These are phyloP conservation scores for Thripadectes ignobilis DNA, from an alignment of 2,797 vertebrate species.

Conservation along the genomic window DNA sequence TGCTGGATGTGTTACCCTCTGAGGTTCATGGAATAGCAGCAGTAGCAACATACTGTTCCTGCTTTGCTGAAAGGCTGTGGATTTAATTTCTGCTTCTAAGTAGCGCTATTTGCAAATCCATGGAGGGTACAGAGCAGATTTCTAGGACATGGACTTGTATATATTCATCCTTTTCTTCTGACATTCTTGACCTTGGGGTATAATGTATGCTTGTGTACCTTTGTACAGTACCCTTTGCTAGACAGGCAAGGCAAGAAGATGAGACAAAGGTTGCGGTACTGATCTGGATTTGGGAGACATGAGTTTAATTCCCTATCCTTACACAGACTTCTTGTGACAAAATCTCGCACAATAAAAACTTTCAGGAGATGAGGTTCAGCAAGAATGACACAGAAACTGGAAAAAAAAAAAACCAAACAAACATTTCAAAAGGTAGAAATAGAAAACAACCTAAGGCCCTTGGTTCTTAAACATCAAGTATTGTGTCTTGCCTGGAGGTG, in stretches of 20 bases:
- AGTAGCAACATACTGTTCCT: background rate
- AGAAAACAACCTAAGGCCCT: conserved; percentile 60
- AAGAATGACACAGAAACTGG: background rate
- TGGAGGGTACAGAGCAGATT: conserved; percentile 20
- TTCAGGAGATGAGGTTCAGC: background rate
- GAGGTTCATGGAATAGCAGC: background rate
- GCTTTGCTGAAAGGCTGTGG: conserved; percentile 8
- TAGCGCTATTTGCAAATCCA: conserved; percentile 32
- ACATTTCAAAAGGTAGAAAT: conserved; percentile 66
- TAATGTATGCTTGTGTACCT: conserved; percentile 25
- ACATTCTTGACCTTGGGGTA: background rate
- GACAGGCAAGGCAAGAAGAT: background rate
- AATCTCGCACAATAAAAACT: background rate
- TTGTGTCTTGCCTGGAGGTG: conserved; percentile 67
- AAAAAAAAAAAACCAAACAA: background rate
- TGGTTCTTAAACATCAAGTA: conserved; percentile 75
- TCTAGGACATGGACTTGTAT: background rate
- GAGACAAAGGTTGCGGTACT: conserved; percentile 32
- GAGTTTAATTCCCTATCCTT: conserved; percentile 7
- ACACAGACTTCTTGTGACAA: background rate
- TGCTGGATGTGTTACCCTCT: conserved; percentile 7
- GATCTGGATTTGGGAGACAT: background rate
- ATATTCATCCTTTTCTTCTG: conserved; percentile 18
- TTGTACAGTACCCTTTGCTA: background rate
- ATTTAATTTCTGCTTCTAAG: conserved; percentile 44